phyloP scores from a whole-genome alignment of 2,888 invertebrate species.

The Litoditis marina region DNA sequence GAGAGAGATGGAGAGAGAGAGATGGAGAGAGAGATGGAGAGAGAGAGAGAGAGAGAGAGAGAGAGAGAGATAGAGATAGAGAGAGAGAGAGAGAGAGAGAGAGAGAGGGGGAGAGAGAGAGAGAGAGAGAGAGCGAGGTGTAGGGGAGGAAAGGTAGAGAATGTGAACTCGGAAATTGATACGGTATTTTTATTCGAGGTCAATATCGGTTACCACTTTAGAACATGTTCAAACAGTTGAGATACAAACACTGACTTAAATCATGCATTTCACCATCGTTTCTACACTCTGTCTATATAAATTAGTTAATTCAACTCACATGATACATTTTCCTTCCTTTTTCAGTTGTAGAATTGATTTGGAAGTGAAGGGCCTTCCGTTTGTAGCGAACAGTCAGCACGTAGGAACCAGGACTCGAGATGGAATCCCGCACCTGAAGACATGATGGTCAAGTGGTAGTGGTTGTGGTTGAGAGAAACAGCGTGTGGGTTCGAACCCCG shows the following conservation, averaged over 20 bases:
- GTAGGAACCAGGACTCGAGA: slow-evolving; percentile 17
- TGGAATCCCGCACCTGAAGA: slow-evolving; percentile 25
- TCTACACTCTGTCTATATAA: background rate
- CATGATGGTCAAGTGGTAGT: background rate
- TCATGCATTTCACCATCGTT: background rate
- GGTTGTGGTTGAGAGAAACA: slow-evolving; percentile 1
- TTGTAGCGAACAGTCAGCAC: slow-evolving; percentile 30
- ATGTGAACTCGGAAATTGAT: too few relatives aligned
- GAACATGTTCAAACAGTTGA: too few relatives aligned
- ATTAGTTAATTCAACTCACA: slow-evolving; percentile 8
- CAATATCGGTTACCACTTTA: too few relatives aligned
- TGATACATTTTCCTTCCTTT: slow-evolving; percentile 20
- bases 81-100: background rate
- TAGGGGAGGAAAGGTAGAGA: too few relatives aligned
- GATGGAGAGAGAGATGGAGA: too few relatives aligned
- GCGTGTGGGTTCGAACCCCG: background rate
- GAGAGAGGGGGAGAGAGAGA: background rate
- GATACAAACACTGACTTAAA: too few relatives aligned
- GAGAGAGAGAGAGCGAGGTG: background rate
- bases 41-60: background rate
- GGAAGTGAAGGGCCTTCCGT: slow-evolving; percentile 27
- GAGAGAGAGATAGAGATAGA: background rate
- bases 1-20: too few relatives aligned
- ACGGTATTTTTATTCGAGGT: too few relatives aligned
- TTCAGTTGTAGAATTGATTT: slow-evolving; percentile 21